Conservation (phyloP, 2,888 invertebrate species). For the Hyalella azteca region DNA sequence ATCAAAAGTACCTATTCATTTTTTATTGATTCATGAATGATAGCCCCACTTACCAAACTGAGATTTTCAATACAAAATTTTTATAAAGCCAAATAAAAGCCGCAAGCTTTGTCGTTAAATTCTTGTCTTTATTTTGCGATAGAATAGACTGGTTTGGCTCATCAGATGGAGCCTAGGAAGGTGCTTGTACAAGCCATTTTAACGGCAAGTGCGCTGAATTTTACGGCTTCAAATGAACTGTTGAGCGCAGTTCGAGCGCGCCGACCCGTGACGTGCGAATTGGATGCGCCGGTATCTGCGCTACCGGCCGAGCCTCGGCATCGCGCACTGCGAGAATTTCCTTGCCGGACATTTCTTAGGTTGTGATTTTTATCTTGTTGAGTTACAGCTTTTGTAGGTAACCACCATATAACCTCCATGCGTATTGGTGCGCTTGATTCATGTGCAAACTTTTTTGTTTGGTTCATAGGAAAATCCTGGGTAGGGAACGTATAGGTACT, state of each 20-base stretch:
- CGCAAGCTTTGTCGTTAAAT: background rate
- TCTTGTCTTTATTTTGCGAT: background rate
- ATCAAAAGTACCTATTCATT: too few relatives aligned
- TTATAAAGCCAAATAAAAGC: background rate
- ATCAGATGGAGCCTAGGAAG: conserved; percentile 21
- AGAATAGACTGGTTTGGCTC: background rate
- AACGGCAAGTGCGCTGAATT: conserved; percentile 13
- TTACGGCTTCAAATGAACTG: conserved; percentile 28
- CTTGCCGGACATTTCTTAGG: too few relatives aligned
- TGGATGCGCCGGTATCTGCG: background rate
- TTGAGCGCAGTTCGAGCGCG: background rate
- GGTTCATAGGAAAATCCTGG: too few relatives aligned
- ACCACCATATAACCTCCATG: too few relatives aligned
- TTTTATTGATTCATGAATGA: background rate
- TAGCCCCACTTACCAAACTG: background rate
- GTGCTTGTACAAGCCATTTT: conserved; percentile 8
- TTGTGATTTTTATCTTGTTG: too few relatives aligned
- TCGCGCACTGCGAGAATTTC: too few relatives aligned
- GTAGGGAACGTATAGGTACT: too few relatives aligned
- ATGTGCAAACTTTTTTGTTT: too few relatives aligned
- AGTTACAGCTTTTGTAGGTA: too few relatives aligned
- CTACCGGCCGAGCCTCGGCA: too few relatives aligned
- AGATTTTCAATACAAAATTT: too few relatives aligned
- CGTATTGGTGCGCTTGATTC: too few relatives aligned
- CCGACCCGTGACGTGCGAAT: conserved; percentile 7